These are phyloP conservation scores for Jaculus jaculus DNA, from an alignment of 2,113 vertebrate species.

Conservation along the genomic window DNA sequence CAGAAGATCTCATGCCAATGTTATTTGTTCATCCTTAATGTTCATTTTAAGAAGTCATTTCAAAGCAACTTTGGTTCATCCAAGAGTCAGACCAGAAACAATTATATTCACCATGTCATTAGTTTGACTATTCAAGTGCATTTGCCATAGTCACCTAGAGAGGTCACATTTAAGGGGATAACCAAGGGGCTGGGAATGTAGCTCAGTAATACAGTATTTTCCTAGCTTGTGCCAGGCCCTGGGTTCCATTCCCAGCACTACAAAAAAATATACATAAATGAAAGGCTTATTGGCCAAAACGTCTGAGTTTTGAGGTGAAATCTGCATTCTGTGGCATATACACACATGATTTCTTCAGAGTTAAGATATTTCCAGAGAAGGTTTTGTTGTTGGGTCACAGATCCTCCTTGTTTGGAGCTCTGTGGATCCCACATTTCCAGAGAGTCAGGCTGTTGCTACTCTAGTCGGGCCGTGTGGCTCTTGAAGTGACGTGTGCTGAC, in stretches of 20 bases:
- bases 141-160: neutral
- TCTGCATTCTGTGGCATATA: neutral
- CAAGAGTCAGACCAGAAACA: neutral
- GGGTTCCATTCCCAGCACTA: neutral
- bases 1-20: neutral
- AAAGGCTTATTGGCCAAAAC: neutral
- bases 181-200: neutral
- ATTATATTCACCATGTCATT: rapidly evolving
- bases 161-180: neutral
- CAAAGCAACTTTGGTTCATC: neutral
- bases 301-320: too few relatives aligned
- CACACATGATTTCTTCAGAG: rapidly evolving
- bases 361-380: too few relatives aligned
- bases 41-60: neutral
- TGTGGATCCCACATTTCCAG: neutral
- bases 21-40: neutral
- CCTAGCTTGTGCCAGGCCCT: neutral
- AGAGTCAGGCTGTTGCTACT: neutral
- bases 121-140: neutral
- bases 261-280: neutral
- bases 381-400: neutral
- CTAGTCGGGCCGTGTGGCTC: neutral
- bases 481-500: constrained; percentile 60
- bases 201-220: neutral
- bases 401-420: neutral